Conservation (phyloP, 2,113 vertebrate genomes). For the Hydropotes inermis region DNA sequence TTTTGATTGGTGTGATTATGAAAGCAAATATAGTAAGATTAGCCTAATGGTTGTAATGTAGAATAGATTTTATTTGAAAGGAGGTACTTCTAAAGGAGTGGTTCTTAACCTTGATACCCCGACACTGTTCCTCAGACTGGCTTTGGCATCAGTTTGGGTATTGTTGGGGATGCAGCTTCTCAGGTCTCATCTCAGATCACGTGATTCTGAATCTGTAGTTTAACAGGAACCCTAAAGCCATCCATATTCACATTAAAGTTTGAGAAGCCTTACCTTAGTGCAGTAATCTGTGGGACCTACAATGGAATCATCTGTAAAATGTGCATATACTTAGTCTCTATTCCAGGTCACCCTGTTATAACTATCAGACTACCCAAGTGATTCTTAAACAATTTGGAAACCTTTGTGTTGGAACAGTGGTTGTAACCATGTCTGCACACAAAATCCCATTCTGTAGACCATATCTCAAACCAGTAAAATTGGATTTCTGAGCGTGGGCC, state of each 20-base stretch:
- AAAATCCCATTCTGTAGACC: not conserved
- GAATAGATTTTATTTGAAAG: constrained; percentile 2
- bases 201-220: not conserved
- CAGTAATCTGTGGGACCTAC: not conserved
- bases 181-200: not conserved
- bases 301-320: not conserved
- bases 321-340: not conserved
- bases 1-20: not conserved
- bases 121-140: not conserved
- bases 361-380: not conserved
- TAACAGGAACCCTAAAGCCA: not conserved
- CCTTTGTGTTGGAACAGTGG: not conserved
- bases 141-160: not conserved
- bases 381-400: not conserved
- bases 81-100: not conserved
- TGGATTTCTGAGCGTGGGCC: not conserved
- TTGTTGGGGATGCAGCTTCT: not conserved
- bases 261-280: not conserved
- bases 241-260: not conserved
- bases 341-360: not conserved
- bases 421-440: not conserved
- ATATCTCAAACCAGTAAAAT: not conserved
- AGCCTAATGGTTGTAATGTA: not conserved
- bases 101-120: not conserved
- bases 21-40: constrained; percentile 13